Evolutionary conservation across 1,140 invertebrate genomes (phyloP).

Genomic region (Zaprionus nigranus): DNA sequence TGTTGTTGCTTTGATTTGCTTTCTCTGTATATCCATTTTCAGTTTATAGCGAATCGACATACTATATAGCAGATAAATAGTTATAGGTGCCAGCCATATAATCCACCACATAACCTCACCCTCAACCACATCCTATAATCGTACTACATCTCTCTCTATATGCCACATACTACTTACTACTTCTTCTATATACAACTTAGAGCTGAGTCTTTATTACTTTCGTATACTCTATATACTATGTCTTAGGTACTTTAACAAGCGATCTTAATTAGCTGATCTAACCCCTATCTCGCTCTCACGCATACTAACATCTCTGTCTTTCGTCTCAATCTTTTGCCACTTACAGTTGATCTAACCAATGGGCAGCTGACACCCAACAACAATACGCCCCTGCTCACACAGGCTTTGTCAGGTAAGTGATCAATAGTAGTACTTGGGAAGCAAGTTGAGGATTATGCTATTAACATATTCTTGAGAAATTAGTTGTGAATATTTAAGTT

Average conservation of each 20-base stretch:
- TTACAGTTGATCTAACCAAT: slow-evolving; percentile 95
- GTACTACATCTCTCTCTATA: slow-evolving; percentile 33
- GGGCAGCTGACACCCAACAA: slow-evolving; percentile 97
- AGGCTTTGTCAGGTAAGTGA: slow-evolving; percentile 95
- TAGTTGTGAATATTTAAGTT: background rate
- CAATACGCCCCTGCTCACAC: slow-evolving; percentile 96
- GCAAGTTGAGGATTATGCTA: background rate
- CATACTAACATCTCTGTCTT: slow-evolving; percentile 51
- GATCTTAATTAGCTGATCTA: slow-evolving; percentile 59
- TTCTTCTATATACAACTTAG: slow-evolving; percentile 34
- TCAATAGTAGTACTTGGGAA: background rate
- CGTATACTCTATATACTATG: slow-evolving; percentile 55
- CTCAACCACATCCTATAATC: slow-evolving; percentile 22
- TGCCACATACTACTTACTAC: slow-evolving; percentile 1
- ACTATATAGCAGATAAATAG: background rate
- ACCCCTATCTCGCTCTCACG: slow-evolving; percentile 2
- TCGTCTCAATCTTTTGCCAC: slow-evolving; percentile 64
- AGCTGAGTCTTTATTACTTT: slow-evolving; percentile 67
- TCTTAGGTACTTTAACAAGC: slow-evolving; percentile 63
- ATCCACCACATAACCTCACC: slow-evolving; percentile 37
- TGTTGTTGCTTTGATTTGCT: slow-evolving; percentile 29
- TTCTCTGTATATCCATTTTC: slow-evolving; percentile 47
- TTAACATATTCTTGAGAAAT: background rate
- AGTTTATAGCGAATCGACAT: background rate
- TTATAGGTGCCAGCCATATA: background rate